Base-by-base conservation (phyloP, 2,888 invertebrate genomes). In the Oscheius sp. region DNA sequence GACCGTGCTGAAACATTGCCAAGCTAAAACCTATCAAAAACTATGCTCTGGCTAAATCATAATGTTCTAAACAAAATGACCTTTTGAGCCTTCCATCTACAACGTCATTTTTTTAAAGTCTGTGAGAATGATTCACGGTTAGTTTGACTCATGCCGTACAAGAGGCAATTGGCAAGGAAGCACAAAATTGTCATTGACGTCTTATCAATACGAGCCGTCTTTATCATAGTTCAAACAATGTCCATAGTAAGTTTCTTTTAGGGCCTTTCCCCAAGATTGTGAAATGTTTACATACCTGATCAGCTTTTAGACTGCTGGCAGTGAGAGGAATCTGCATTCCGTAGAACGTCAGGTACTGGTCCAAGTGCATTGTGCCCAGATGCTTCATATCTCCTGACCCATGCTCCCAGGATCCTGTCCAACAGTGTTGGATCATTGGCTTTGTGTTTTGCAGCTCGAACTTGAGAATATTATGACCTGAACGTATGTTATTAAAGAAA, bases 1-100 rank as follows among this genome's bases (percentile, higher is more conserved):
- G 94, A 0, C 94, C 94, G 78, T 93, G 91, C 92, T 93, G 89
- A 53, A 83, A 70, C 35, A 21, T 21, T 21, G 21, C 94, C 94
- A 77, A 93, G 91, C 92, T 93, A 89, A 53, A 83, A 70, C 35
- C 13, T 55, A 55, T n/a, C 21, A 2, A 21, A 21, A 29, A 55
- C 21, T 21, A 55, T 29, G 53, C 3, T 13, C 21, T 0, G 21
- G 21, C 21, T 21, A 21, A 21, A 21, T 21, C 21, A 21, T 21
- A 21, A 21, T 21, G 21, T 21, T 21, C 21, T 21, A 21, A 21
- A 21, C 21, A 21, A 21, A 21, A 21, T 21, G 21, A 21, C 21
- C 21, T 53, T n/a, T 4, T 53, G 21, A 3, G 4, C 53, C 11
- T n/a, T 2, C 11, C 7, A n/a, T 13, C 21, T 13, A 53, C 11